Evolutionary conservation across 1,140 invertebrate genomes (phyloP).

Genomic region (Ruditapes philippinarum): DNA sequence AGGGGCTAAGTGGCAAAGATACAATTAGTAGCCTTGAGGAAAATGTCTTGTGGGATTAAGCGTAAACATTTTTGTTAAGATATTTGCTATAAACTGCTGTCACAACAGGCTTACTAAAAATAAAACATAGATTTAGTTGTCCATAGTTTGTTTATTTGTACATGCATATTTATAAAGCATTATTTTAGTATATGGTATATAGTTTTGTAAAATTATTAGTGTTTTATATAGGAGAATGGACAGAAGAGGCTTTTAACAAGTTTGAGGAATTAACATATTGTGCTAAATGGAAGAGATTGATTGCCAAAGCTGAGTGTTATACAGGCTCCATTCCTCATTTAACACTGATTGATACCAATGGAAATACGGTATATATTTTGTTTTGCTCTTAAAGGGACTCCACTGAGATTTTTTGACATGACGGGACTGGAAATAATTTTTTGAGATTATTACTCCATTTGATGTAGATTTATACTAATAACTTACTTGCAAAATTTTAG

Average conservation of each 20-base stretch:
- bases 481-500: not conserved
- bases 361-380: not conserved
- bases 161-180: no score
- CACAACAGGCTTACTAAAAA: no score
- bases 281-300: slow-evolving; percentile 55
- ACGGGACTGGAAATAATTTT: not conserved
- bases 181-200: no score
- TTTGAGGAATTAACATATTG: slow-evolving; percentile 52
- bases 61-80: no score
- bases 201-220: no score
- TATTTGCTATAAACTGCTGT: no score
- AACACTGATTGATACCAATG: slow-evolving; percentile 38
- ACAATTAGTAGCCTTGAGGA: no score
- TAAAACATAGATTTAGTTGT: no score
- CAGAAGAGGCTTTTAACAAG: slow-evolving; percentile 50
- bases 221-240: slow-evolving; percentile 44
- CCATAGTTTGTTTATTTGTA: no score
- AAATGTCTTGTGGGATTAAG: no score
- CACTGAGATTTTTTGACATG: not conserved
- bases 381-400: no score
- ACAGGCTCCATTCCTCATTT: slow-evolving; percentile 25
- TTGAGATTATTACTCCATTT: not conserved
- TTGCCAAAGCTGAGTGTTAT: slow-evolving; percentile 21
- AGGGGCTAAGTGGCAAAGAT: no score
- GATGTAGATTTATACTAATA: not conserved